phyloP scores from a whole-genome alignment of 2,113 vertebrate species.

The Porphyrio hochstetteri region DNA sequence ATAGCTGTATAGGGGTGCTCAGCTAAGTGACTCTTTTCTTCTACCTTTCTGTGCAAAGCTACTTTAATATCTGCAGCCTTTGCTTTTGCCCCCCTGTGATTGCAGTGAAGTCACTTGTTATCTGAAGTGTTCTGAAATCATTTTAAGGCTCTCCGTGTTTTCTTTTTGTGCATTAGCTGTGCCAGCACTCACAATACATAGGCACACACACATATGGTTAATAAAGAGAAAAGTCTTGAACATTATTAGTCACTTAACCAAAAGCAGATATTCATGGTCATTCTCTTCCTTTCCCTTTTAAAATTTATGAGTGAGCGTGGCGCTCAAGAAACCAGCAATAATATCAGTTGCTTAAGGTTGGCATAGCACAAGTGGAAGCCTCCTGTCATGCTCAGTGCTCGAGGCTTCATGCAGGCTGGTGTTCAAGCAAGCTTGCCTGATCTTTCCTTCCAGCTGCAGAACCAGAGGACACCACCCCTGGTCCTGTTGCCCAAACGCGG shows the following conservation, averaged over 20 bases:
- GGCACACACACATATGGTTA: fast-evolving
- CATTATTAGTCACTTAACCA: neutral
- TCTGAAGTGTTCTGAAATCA: neutral
- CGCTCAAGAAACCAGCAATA: constrained; percentile 26
- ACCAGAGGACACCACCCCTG: neutral
- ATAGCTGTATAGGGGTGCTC: neutral
- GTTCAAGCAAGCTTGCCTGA: constrained; percentile 1
- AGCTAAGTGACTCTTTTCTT: neutral
- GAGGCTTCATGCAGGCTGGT: neutral
- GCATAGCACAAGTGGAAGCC: neutral
- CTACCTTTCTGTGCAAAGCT: neutral
- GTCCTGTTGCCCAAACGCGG: neutral
- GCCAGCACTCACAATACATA: neutral
- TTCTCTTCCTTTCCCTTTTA: neutral
- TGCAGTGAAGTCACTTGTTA: neutral
- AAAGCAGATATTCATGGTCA: neutral
- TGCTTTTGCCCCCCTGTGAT: neutral
- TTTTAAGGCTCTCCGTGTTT: neutral
- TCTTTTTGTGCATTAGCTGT: neutral
- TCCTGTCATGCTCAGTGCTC: neutral
- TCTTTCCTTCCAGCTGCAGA: constrained; percentile 9
- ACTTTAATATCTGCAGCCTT: neutral
- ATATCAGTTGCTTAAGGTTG: neutral
- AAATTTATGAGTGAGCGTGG: neutral
- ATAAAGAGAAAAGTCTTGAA: neutral